A percentile compares a stretch with the other conserved stretches of the same genome.
These are phyloP conservation scores for Myotis findleyi DNA, from an alignment of 2,797 vertebrate species.

Conservation along the genomic window DNA sequence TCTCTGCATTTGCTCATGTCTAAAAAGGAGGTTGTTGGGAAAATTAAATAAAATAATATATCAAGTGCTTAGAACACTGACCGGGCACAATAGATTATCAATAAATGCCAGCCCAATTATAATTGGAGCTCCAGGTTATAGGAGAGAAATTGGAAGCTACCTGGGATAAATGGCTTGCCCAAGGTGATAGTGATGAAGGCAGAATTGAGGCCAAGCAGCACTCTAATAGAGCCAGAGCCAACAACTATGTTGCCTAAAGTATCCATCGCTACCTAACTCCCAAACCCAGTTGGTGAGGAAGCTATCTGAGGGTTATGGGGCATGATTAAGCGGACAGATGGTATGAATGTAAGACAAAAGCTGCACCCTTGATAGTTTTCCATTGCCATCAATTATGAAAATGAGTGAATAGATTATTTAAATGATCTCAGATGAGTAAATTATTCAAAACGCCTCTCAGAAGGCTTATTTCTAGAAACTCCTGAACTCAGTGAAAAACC, in stretches of 20 bases:
- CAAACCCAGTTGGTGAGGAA: background rate
- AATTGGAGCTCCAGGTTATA: background rate
- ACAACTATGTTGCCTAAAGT: background rate
- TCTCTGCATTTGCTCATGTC: background rate
- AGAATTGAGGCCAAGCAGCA: background rate
- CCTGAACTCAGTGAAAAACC: conserved; percentile 66
- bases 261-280: background rate
- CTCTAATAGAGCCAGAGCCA: background rate
- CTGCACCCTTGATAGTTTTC: conserved; percentile 49
- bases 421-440: conserved; percentile 75
- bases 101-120: background rate
- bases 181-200: background rate
- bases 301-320: conserved; percentile 18
- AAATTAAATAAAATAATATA: background rate
- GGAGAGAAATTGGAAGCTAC: background rate
- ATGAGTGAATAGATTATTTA: conserved; percentile 80
- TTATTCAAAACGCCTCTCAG: conserved; percentile 76
- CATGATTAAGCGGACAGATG: conserved; percentile 43
- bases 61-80: background rate
- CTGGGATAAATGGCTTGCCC: background rate
- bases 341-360: conserved; percentile 61
- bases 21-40: background rate
- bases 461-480: conserved; percentile 79
- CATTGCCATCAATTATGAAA: conserved; percentile 76
- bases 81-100: too few species aligned